phyloP scores from a whole-genome alignment of 2,888 invertebrate genomes.

The Epirrhoe alternata region DNA sequence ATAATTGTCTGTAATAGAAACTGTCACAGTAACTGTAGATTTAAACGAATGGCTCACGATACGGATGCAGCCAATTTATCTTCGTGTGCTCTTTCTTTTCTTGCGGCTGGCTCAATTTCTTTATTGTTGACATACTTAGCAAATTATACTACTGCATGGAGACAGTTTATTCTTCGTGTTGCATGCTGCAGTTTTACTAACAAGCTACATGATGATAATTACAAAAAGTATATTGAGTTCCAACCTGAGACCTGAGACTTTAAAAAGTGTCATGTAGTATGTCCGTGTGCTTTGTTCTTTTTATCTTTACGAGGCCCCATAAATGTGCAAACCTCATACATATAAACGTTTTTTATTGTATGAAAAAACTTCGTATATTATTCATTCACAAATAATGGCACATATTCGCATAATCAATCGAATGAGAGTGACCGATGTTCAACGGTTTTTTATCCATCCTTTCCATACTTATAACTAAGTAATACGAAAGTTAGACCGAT shows the following conservation, averaged over 20 bases:
- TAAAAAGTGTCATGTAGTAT: too few relatives aligned
- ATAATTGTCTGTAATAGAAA: conserved; percentile 58
- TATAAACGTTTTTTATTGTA: too few relatives aligned
- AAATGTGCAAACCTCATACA: too few relatives aligned
- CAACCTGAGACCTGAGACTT: too few relatives aligned
- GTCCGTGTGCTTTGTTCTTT: too few relatives aligned
- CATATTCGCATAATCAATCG: too few relatives aligned
- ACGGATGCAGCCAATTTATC: conserved; percentile 69
- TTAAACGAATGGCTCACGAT: conserved; percentile 57
- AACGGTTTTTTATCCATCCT: neutral
- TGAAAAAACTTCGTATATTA: too few relatives aligned
- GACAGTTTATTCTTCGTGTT: neutral
- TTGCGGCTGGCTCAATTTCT: conserved; percentile 38
- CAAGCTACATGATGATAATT: neutral
- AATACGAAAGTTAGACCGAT: neutral
- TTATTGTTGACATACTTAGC: conserved; percentile 21
- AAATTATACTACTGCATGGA: neutral
- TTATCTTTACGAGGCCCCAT: too few relatives aligned
- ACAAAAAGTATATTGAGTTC: too few relatives aligned
- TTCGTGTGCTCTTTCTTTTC: conserved; percentile 43
- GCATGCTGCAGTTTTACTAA: neutral
- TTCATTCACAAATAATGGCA: too few relatives aligned
- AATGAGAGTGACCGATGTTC: neutral
- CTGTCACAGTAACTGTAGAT: conserved; percentile 59
- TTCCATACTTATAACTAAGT: neutral